Conservation (phyloP, 2,888 invertebrate genomes). For the Coelopa pilipes region DNA sequence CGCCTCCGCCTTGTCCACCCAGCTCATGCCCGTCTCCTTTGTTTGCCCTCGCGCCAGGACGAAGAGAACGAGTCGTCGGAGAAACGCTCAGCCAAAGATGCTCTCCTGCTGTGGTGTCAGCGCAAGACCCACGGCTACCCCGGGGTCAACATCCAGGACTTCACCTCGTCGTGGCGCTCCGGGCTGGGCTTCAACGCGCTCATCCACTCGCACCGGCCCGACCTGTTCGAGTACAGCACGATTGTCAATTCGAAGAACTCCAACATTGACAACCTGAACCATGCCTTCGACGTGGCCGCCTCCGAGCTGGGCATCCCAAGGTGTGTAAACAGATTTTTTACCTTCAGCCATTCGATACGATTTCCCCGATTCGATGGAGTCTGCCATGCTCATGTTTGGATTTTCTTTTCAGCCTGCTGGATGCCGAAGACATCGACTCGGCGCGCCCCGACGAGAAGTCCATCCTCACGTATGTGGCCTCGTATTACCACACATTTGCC, state of each 20-base stretch:
- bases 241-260: constrained; percentile 77
- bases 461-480: constrained; percentile 98
- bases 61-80: constrained; percentile 97
- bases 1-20: not conserved
- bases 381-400: not conserved
- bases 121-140: constrained; percentile 96
- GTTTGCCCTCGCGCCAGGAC: constrained; percentile 71
- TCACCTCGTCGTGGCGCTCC: constrained; percentile 93
- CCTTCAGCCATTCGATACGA: too few species aligned
- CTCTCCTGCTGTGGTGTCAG: constrained; percentile 97
- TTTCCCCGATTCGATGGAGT: too few species aligned
- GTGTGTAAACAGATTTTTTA: too few species aligned
- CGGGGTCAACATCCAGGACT: constrained; percentile 88
- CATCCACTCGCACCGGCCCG: constrained; percentile 97
- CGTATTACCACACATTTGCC: constrained; percentile 99
- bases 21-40: not conserved
- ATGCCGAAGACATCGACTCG: constrained; percentile 97
- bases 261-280: constrained; percentile 95
- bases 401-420: constrained; percentile 75
- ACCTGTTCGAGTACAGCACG: constrained; percentile 88
- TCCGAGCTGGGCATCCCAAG: constrained; percentile 90
- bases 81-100: constrained; percentile 99
- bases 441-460: constrained; percentile 97
- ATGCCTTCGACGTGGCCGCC: constrained; percentile 96
- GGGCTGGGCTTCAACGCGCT: constrained; percentile 98